These are phyloP conservation scores for Nanorana parkeri DNA, from an alignment of 2,113 vertebrate genomes.

Conservation along the genomic window DNA sequence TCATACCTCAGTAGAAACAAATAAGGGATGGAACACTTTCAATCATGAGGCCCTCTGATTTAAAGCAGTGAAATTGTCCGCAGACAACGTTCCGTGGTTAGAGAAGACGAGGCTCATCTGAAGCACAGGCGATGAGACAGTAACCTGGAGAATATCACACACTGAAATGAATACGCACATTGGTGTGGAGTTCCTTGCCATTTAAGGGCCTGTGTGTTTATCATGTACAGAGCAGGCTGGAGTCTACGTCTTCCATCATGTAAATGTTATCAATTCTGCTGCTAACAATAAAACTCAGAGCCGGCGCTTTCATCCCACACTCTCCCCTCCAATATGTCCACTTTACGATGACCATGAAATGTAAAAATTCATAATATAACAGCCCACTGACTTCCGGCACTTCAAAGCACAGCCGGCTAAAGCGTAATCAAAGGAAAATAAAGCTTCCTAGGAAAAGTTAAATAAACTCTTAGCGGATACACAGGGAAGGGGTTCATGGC, in stretches of 20 bases:
- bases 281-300: slow-evolving; percentile 1
- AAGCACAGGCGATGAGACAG: slow-evolving; percentile 3
- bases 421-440: neutral
- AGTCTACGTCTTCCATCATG: slow-evolving; percentile 27
- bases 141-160: slow-evolving; percentile 37
- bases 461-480: neutral
- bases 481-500: too few relatives aligned
- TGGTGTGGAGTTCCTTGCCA: slow-evolving; percentile 65
- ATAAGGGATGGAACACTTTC: too few relatives aligned
- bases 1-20: too few relatives aligned
- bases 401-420: neutral
- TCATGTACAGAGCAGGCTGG: slow-evolving; percentile 61
- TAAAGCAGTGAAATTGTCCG: neutral
- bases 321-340: neutral
- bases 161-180: slow-evolving; percentile 48
- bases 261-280: neutral
- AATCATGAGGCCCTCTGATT: too few relatives aligned
- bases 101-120: neutral
- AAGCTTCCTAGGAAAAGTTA: neutral
- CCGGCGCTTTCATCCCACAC: neutral
- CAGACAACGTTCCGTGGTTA: neutral
- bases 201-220: slow-evolving; percentile 61
- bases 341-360: neutral
- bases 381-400: neutral
- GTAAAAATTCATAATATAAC: neutral